These are phyloP conservation scores for Polypedilum vanderplanki DNA, from an alignment of 1,140 invertebrate genomes.

Conservation along the genomic window DNA sequence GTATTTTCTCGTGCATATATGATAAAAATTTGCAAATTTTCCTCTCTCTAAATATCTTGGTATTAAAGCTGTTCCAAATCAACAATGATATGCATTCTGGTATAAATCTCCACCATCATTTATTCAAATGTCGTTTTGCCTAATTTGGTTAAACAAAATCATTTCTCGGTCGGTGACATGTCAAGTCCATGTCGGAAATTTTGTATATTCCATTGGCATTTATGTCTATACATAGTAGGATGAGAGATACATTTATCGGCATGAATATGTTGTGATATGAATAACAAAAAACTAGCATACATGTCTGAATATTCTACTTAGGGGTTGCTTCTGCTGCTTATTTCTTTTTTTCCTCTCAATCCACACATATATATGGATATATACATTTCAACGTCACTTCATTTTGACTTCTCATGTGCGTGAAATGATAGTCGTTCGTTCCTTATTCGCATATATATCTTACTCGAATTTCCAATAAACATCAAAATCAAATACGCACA, in stretches of 20 bases:
- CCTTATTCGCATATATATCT: not conserved
- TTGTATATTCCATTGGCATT: not conserved
- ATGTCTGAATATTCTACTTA: not conserved
- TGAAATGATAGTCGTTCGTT: not conserved
- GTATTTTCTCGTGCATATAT: not conserved
- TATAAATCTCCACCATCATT: not conserved
- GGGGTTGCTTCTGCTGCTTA: not conserved
- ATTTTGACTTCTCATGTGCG: not conserved
- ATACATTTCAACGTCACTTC: too few relatives aligned
- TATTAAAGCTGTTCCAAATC: too few relatives aligned
- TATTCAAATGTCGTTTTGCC: conserved; percentile 4
- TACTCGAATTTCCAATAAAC: conserved; percentile 19
- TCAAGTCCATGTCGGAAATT: not conserved
- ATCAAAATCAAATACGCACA: not conserved
- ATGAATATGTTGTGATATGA: conserved; percentile 16
- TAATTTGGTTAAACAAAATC: conserved; percentile 29
- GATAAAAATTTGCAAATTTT: not conserved
- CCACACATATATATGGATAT: too few relatives aligned
- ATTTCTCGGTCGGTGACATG: conserved; percentile 2
- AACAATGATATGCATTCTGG: too few relatives aligned
- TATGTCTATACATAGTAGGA: not conserved
- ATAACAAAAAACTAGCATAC: conserved; percentile 3
- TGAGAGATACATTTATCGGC: not conserved
- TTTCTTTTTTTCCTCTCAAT: not conserved
- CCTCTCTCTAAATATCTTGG: too few relatives aligned